These are phyloP conservation scores for Rhagium mordax DNA, from an alignment of 2,888 invertebrate species.

Conservation along the genomic window DNA sequence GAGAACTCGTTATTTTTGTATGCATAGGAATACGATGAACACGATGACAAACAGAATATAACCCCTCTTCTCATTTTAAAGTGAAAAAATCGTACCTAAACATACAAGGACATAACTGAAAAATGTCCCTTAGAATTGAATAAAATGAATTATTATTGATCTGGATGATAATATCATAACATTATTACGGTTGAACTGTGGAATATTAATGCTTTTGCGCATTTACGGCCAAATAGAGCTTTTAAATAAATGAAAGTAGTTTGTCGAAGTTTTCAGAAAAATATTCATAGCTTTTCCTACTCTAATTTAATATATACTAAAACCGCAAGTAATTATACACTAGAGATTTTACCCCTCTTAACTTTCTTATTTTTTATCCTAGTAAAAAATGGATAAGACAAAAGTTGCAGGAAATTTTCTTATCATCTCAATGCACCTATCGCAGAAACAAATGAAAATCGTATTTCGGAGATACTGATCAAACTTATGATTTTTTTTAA, in stretches of 20 bases:
- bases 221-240: neutral
- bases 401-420: too few relatives aligned
- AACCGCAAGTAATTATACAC: too few relatives aligned
- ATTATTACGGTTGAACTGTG: neutral
- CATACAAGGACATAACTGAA: neutral
- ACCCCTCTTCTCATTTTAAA: neutral
- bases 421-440: too few relatives aligned
- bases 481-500: too few relatives aligned
- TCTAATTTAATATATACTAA: neutral
- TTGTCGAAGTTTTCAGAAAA: neutral
- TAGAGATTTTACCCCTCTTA: too few relatives aligned
- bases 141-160: neutral
- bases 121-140: neutral
- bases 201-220: neutral
- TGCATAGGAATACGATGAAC: neutral
- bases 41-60: neutral
- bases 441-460: too few relatives aligned
- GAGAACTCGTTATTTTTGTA: constrained; percentile 6
- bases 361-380: too few relatives aligned
- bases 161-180: neutral
- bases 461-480: too few relatives aligned
- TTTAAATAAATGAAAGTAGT: neutral
- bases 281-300: neutral
- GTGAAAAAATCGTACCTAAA: neutral
- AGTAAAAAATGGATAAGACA: too few relatives aligned